Evolutionary conservation across 2,113 vertebrate genomes (phyloP).

Genomic region (Antennarius striatus): DNA sequence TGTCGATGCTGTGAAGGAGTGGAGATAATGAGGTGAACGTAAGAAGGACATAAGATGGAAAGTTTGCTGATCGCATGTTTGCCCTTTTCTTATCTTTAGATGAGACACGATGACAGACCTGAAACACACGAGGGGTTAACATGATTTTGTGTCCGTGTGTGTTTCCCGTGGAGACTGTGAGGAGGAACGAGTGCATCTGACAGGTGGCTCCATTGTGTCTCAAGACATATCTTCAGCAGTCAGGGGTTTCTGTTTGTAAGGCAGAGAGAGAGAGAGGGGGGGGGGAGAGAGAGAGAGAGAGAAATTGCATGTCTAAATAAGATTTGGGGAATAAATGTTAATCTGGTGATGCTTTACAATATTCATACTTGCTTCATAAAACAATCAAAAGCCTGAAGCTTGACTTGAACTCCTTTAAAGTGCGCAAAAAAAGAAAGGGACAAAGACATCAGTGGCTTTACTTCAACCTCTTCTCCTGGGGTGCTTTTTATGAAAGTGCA

Average conservation of each 20-base stretch:
- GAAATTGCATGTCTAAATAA: conserved; percentile 9
- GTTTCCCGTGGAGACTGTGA: conserved; percentile 11
- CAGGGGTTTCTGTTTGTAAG: conserved; percentile 30
- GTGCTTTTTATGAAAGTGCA: conserved; percentile 37
- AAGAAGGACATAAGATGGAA: background rate
- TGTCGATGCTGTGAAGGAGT: background rate
- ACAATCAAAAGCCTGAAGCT: conserved; percentile 2
- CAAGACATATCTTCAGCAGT: conserved; percentile 49
- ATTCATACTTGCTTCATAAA: background rate
- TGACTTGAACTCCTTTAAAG: no score
- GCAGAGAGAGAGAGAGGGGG: conserved; percentile 13
- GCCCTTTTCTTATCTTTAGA: conserved; percentile 4
- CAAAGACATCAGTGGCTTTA: conserved; percentile 8
- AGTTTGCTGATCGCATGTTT: conserved; percentile 5
- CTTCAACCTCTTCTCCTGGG: conserved; percentile 19
- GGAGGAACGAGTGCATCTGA: conserved; percentile 57
- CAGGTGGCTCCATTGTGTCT: conserved; percentile 74
- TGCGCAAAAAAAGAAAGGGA: conserved; percentile 1
- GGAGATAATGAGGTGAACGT: background rate
- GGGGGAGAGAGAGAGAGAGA: conserved; percentile 2
- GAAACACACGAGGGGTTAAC: background rate
- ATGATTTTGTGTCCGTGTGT: background rate
- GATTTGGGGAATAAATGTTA: background rate
- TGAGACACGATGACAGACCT: conserved; percentile 5
- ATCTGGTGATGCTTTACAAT: background rate